These are phyloP conservation scores for Lanius ludovicianus DNA, from an alignment of 2,113 vertebrate species.

Conservation along the genomic window DNA sequence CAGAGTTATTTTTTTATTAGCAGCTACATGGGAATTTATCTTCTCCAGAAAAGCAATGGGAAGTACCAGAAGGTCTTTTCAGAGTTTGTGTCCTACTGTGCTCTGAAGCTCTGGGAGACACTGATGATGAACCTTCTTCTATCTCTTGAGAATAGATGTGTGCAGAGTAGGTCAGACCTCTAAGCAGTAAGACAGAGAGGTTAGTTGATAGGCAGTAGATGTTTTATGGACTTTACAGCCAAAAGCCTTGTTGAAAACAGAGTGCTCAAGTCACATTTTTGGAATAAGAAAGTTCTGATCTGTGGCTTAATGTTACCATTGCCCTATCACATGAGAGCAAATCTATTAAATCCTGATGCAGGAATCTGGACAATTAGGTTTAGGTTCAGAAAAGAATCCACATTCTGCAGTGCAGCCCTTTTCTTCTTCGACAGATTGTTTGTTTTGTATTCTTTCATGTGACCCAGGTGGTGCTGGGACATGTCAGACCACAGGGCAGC, in stretches of 20 bases:
- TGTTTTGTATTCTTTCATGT: constrained; percentile 12
- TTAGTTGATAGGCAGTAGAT: background rate
- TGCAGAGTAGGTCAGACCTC: background rate
- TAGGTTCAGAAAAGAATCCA: background rate
- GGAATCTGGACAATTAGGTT: background rate
- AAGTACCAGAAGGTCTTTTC: background rate
- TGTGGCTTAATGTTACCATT: background rate
- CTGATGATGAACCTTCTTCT: background rate
- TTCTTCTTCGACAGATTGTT: background rate
- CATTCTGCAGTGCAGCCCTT: background rate
- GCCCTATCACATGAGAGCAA: background rate
- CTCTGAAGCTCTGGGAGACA: background rate
- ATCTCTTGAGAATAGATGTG: background rate
- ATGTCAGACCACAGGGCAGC: constrained; percentile 25
- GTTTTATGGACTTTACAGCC: background rate
- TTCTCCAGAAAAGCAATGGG: background rate
- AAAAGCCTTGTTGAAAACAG: background rate
- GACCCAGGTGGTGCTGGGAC: constrained; percentile 30
- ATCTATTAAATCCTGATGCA: background rate
- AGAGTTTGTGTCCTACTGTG: background rate
- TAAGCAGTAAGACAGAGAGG: background rate
- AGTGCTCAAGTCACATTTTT: background rate
- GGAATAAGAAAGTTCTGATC: background rate
- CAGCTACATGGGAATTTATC: background rate
- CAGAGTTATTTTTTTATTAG: background rate